Percentiles rank a stretch among this genome's conserved stretches.
Evolutionary conservation across 2,113 vertebrate species (phyloP).

Genomic region (Agelaius phoeniceus): DNA sequence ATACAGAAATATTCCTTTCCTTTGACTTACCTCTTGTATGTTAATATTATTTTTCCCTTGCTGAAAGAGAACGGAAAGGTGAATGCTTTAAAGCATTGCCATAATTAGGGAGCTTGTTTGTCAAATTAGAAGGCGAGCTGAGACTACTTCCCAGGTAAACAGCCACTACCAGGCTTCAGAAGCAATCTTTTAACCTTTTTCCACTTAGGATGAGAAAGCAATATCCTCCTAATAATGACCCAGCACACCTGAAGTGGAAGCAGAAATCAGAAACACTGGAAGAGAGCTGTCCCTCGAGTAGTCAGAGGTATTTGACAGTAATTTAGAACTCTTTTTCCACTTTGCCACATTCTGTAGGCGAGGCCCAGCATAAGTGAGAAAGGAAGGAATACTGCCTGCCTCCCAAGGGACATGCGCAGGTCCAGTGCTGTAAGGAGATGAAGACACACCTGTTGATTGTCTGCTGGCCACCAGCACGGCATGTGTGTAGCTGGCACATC

Average conservation of each 20-base stretch:
- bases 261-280: neutral
- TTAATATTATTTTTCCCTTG: neutral
- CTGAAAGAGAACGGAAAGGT: neutral
- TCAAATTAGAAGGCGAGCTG: neutral
- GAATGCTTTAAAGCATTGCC: neutral
- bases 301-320: neutral
- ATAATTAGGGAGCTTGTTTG: neutral
- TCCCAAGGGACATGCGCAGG: too few relatives aligned
- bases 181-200: neutral
- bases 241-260: neutral
- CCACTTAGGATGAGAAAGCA: neutral
- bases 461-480: neutral
- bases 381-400: neutral
- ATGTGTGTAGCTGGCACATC: fast-evolving
- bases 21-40: neutral
- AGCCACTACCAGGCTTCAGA: neutral
- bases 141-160: neutral
- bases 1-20: neutral
- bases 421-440: fast-evolving
- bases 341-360: fast-evolving
- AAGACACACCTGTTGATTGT: neutral
- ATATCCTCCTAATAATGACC: neutral
- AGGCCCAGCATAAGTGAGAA: neutral
- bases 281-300: neutral
- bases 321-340: neutral